Base-by-base conservation (phyloP, 2,888 invertebrate species). In the Trilocha varians region DNA sequence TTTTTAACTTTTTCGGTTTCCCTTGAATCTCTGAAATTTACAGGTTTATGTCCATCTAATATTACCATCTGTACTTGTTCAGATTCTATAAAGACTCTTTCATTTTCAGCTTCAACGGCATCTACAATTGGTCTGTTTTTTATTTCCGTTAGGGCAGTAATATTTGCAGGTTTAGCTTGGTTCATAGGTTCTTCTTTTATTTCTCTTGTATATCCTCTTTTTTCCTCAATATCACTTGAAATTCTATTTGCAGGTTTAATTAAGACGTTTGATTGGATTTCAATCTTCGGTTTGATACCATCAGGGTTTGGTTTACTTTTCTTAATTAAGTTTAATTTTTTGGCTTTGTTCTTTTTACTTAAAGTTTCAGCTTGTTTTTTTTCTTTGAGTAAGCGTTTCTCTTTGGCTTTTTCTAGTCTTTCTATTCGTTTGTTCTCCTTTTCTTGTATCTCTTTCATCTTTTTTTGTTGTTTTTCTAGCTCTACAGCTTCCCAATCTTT, bases 391-490 rank as follows among this genome's bases (percentile, higher is more conserved):
- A 42, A 42, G 37, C 39, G 45, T 41, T 45, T 49, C 43, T 47
- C 43, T 43, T 45, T 47, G 41, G 47, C 42, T 45, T 49, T 47
- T 42, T 49, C 45, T 49, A 42, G 49, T 47, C 47, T 49, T 41
- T 36, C 43, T 44, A 49, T 46, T 44, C 47, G 47, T 49, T 45
- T 47, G 34, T 45, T 45, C 47, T 49, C 49, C 43, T 49, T 49
- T 47, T 47, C 42, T 43, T 47, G 45, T 43, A 47, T 47, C 40
- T 50, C 46, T 46, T 50, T 48, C 43, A 48, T 43, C 46, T 45
- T 48, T 45, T 50, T 48, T 50, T 50, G 48, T 47, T 51, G 46
- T 48, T 51, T 49, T 51, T 49, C 33, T 45, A 51, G 40, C 47
- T 51, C 48, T 49, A 47, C 50, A 44, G 44, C 50, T 48, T 47